These are phyloP conservation scores for Zoroaster sp. DNA, from an alignment of 53 echinoderm and acorn worm genomes.

Conservation along the genomic window DNA sequence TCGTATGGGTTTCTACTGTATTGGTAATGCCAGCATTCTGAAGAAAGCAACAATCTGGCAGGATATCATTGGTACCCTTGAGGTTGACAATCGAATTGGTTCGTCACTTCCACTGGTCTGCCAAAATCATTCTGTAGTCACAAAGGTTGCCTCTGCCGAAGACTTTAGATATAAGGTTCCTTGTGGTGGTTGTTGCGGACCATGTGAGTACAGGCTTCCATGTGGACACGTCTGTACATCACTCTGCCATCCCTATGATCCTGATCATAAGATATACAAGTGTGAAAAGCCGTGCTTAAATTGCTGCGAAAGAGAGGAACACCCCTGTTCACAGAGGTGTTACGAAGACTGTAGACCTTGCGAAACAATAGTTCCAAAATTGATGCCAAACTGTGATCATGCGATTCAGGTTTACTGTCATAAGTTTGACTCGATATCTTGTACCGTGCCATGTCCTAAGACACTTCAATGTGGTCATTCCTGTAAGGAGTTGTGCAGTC, in stretches of 20 bases:
- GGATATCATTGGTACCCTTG: constrained; percentile 50
- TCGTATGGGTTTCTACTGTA: constrained; percentile 80
- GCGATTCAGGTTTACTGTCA: neutral
- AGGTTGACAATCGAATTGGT: constrained; percentile 14
- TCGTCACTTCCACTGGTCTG: constrained; percentile 54
- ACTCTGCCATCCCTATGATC: constrained; percentile 67
- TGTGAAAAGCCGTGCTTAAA: constrained; percentile 54
- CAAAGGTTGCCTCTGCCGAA: constrained; percentile 8
- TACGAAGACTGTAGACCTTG: constrained; percentile 31
- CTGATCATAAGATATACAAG: constrained; percentile 29
- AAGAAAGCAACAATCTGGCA: constrained; percentile 68
- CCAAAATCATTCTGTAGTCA: constrained; percentile 65
- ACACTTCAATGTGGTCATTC: neutral
- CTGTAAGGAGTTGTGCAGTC: neutral
- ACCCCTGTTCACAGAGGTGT: constrained; percentile 21
- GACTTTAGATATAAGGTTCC: constrained; percentile 68
- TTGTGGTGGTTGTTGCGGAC: constrained; percentile 66
- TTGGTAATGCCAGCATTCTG: constrained; percentile 78
- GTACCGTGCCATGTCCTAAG: neutral
- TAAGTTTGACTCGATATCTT: neutral
- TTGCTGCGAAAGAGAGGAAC: neutral
- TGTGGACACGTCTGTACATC: constrained; percentile 72
- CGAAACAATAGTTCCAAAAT: neutral
- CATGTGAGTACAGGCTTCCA: constrained; percentile 49
- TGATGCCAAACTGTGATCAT: constrained; percentile 27